Evolutionary conservation across 23 tunicate species (phyloP).

Genomic region (Diplosoma virens): DNA sequence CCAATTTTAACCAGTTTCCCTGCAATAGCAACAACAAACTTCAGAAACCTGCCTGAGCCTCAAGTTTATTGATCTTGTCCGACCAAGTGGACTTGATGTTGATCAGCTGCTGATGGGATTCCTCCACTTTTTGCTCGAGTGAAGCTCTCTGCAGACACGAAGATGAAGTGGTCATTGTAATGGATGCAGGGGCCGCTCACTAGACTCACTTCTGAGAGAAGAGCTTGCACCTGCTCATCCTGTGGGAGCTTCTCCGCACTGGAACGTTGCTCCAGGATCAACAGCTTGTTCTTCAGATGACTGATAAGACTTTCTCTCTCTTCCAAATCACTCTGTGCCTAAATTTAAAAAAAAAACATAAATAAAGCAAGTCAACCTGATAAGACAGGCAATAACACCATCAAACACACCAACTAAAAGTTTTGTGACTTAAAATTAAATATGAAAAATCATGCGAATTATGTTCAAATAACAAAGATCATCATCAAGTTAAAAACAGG

Average conservation of each 20-base stretch:
- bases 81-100: slow-evolving; percentile 95
- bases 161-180: too few species aligned
- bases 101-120: slow-evolving; percentile 70
- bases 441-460: not conserved
- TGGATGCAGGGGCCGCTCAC: too few species aligned
- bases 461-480: not conserved
- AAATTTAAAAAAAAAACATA: not conserved
- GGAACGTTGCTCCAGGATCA: slow-evolving; percentile 52
- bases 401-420: too few species aligned
- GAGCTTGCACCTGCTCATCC: slow-evolving; percentile 79
- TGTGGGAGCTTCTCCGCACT: slow-evolving; percentile 72
- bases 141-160: slow-evolving; percentile 39
- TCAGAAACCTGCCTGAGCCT: slow-evolving; percentile 45
- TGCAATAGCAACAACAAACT: not conserved
- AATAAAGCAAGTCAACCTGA: too few species aligned
- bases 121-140: slow-evolving; percentile 71
- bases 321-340: slow-evolving; percentile 60
- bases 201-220: slow-evolving; percentile 61
- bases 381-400: too few species aligned
- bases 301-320: slow-evolving; percentile 50
- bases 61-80: slow-evolving; percentile 77
- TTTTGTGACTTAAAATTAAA: too few species aligned
- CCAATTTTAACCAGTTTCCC: not conserved
- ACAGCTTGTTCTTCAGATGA: slow-evolving; percentile 53
- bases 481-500: not conserved